Evolutionary conservation across 1,140 invertebrate genomes (phyloP), one percentile per base, ranked within the genome.

Genomic region (Neodiprion virginianus): DNA sequence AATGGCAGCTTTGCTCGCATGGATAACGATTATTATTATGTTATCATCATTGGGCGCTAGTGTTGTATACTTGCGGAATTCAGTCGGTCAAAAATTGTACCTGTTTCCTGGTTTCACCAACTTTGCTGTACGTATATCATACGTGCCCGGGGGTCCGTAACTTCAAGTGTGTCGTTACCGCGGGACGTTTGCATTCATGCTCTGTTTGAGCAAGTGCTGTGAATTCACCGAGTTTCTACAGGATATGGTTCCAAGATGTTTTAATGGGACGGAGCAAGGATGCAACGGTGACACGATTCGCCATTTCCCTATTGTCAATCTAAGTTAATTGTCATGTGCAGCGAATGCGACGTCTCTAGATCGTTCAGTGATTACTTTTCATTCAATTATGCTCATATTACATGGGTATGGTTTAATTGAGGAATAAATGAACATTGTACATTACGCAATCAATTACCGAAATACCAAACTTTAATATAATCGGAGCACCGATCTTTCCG

Each of bases 161-260:
- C 53, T 61, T 40, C 11, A 14, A 12, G 53, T 17, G 53, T 17
- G 53, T 17, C n/a, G 11, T 61, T 61, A 17, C 53, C 53, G 5
- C 53, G 28, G 28, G 28, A 61, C 11, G 11, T 61, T 61, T 12
- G 79, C 76, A 80, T 85, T 85, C 85, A 87, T 87, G 85, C 85
- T 87, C 85, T 87, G 84, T 85, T 86, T 87, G 78, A 80, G 82
- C 81, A 77, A 78, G 72, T 76, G 79, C 78, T 61, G 53, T 61
- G 80, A 83, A 83, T 83, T 81, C 78, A 81, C 79, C 77, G 81
- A 86, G 84, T 87, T 86, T 87, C 84, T 86, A 86, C 84, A 85
- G 85, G 84, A 85, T 84, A 81, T 72, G 75, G 69, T 17, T 65
- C 61, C 61, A 21, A 65, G 61, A 65, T 65, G 17, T 65, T 65